Evolutionary conservation across 2,888 invertebrate genomes (phyloP).

Genomic region (Noctua pronuba): DNA sequence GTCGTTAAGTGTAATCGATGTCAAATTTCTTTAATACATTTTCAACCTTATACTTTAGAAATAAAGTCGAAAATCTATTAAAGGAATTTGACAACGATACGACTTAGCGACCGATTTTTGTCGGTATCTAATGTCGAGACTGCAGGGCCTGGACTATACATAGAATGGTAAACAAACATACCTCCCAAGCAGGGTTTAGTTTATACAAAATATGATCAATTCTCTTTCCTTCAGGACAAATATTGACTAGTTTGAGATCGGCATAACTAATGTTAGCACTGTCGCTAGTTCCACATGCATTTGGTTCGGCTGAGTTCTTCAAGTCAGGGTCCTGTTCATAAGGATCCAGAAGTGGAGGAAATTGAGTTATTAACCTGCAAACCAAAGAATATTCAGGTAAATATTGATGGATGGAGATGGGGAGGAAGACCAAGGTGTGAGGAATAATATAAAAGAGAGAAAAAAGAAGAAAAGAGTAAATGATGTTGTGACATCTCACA

Average conservation of each 20-base stretch:
- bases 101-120: no score
- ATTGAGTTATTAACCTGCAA: constrained; percentile 86
- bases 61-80: no score
- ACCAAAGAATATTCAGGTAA: constrained; percentile 3
- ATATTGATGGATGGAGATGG: not conserved
- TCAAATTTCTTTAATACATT: no score
- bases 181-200: constrained; percentile 78
- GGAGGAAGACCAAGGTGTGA: not conserved
- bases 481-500: not conserved
- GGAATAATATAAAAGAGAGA: not conserved
- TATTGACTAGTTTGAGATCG: constrained; percentile 85
- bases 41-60: no score
- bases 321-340: constrained; percentile 72
- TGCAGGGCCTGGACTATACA: not conserved
- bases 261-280: constrained; percentile 95
- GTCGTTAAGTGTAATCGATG: no score
- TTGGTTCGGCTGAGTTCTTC: constrained; percentile 68
- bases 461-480: not conserved
- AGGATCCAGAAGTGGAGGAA: constrained; percentile 82
- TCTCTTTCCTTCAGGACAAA: constrained; percentile 94
- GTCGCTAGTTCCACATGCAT: constrained; percentile 92
- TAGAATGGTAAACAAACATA: constrained; percentile 57
- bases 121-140: no score
- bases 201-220: constrained; percentile 97
- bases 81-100: no score